A percentile compares a stretch with the other conserved stretches of the same genome.
Conservation (phyloP, 2,113 vertebrate species). For the Myrmophylax atrothorax region DNA sequence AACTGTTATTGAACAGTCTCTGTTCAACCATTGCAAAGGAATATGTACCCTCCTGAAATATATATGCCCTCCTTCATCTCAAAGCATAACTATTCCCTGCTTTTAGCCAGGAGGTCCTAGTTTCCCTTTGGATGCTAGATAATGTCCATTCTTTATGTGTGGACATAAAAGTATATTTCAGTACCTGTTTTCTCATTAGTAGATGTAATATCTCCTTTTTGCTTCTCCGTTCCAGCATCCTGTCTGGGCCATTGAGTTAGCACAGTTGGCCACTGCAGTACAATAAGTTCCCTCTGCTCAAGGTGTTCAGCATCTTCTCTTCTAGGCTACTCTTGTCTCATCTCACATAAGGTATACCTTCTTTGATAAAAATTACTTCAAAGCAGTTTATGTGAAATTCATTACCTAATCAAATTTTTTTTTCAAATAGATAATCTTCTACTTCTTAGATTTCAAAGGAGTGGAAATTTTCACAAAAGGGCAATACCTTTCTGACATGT, state of each 20-base stretch:
- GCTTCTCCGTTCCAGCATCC: neutral
- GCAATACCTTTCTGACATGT: neutral
- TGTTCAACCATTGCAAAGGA: neutral
- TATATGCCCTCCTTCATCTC: neutral
- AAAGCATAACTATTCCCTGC: neutral
- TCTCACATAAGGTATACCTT: neutral
- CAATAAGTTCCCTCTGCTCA: neutral
- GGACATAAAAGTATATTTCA: neutral
- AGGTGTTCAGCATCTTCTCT: neutral
- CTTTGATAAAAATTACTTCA: neutral
- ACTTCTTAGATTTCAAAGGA: neutral
- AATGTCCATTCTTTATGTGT: neutral
- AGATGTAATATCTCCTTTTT: neutral
- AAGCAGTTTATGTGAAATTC: neutral
- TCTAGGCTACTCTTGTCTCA: neutral
- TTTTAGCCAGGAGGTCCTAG: neutral
- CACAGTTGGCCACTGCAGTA: neutral
- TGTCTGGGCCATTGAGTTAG: neutral
- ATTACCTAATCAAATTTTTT: neutral
- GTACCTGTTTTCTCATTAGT: neutral
- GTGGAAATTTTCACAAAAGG: neutral
- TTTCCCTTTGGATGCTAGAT: neutral
- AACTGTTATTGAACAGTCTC: neutral
- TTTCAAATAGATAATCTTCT: neutral
- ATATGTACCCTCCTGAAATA: neutral